Percentiles rank a stretch among this genome's conserved stretches.
phyloP scores from a whole-genome alignment of 2,888 invertebrate species.

The Epistrophe eligans region DNA sequence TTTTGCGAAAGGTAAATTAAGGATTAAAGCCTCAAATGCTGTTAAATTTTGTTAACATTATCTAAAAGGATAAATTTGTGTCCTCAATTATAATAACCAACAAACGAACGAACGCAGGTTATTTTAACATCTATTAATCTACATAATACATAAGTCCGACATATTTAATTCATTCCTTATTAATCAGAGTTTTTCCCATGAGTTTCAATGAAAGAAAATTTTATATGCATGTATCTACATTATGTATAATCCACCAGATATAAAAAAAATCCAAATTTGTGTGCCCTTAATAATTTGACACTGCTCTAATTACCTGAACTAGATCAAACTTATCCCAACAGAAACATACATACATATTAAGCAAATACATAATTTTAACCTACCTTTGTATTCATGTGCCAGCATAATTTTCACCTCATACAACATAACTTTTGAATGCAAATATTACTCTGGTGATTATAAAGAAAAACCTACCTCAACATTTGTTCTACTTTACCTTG shows the following conservation, averaged over 20 bases:
- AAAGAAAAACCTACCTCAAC: slow-evolving; percentile 60
- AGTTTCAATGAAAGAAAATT: neutral
- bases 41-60: too few relatives aligned
- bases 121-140: too few relatives aligned
- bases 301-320: slow-evolving; percentile 16
- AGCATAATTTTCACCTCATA: slow-evolving; percentile 16
- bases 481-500: slow-evolving; percentile 43
- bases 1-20: too few relatives aligned
- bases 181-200: too few relatives aligned
- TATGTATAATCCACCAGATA: neutral
- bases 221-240: too few relatives aligned
- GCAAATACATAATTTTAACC: neutral
- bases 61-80: too few relatives aligned
- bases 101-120: too few relatives aligned
- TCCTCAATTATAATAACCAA: too few relatives aligned
- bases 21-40: too few relatives aligned
- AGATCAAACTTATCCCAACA: neutral
- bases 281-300: slow-evolving; percentile 2
- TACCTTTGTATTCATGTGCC: neutral
- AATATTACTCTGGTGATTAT: slow-evolving; percentile 5
- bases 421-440: slow-evolving; percentile 2
- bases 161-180: too few relatives aligned
- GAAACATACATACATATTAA: neutral
- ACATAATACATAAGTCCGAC: too few relatives aligned
- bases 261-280: neutral